Evolutionary conservation across 2,113 vertebrate species (phyloP).

Genomic region (Drymodes brunneopygia): DNA sequence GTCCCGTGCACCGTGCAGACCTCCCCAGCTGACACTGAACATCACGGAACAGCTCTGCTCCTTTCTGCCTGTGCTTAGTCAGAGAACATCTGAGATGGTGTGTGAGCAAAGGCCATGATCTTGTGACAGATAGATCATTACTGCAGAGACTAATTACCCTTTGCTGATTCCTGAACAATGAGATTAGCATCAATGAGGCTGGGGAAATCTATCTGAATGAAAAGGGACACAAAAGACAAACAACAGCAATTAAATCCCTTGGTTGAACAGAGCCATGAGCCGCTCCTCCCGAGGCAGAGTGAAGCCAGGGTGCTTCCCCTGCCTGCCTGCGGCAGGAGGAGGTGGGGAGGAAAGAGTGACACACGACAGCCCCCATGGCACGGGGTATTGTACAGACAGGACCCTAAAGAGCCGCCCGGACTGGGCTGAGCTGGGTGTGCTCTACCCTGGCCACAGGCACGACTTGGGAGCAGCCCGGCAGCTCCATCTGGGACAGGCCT

Average conservation of each 20-base stretch:
- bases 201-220: not conserved
- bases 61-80: fast-evolving
- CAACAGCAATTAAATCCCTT: slow-evolving; percentile 1
- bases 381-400: too few relatives aligned
- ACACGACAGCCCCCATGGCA: not conserved
- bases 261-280: not conserved
- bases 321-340: not conserved
- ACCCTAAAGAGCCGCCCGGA: fast-evolving
- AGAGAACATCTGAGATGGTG: not conserved
- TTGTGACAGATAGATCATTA: not conserved
- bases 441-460: not conserved
- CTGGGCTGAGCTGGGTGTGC: not conserved
- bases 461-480: not conserved
- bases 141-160: not conserved
- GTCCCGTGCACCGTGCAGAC: fast-evolving
- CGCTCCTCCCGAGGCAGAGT: not conserved
- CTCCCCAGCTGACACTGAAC: not conserved
- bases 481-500: not conserved
- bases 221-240: not conserved
- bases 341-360: fast-evolving
- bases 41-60: not conserved
- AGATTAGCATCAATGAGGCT: not conserved
- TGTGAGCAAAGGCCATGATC: not conserved
- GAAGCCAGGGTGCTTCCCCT: not conserved
- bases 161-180: slow-evolving; percentile 5